Evolutionary conservation across 2,888 invertebrate genomes (phyloP).

Genomic region (Catocala fraxini): DNA sequence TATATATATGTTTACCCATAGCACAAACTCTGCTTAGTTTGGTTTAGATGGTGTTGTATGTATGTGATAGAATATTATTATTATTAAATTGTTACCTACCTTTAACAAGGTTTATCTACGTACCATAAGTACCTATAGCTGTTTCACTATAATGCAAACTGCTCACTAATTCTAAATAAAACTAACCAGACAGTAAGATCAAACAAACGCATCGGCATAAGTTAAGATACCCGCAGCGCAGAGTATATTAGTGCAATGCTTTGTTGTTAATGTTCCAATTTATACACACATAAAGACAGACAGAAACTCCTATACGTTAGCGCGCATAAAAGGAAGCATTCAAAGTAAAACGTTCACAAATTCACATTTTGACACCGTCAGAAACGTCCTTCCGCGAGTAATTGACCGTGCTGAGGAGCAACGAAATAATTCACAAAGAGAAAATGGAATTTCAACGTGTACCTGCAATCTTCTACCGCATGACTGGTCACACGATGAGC

Average conservation of each 20-base stretch:
- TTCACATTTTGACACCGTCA: conserved; percentile 32
- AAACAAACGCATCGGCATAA: conserved; percentile 4
- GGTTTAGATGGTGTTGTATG: too few relatives aligned
- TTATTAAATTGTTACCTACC: too few relatives aligned
- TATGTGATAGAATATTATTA: too few relatives aligned
- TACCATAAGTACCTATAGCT: too few relatives aligned
- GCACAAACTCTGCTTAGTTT: too few relatives aligned
- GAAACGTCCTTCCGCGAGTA: conserved; percentile 33
- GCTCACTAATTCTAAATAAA: background rate
- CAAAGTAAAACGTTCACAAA: conserved; percentile 19
- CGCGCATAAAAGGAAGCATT: conserved; percentile 4
- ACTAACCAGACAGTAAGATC: background rate
- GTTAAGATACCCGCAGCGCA: background rate
- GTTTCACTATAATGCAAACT: too few relatives aligned
- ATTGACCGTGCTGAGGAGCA: conserved; percentile 35
- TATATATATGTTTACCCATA: too few relatives aligned
- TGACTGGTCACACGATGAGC: conserved; percentile 61
- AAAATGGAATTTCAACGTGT: conserved; percentile 43
- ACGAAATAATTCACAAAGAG: conserved; percentile 45
- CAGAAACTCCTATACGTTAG: background rate
- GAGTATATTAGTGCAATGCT: background rate
- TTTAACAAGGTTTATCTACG: too few relatives aligned
- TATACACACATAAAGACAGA: background rate
- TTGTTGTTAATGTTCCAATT: conserved; percentile 3
- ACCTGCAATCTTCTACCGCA: conserved; percentile 60